phyloP scores from a whole-genome alignment of 2,113 vertebrate species.

The Ptychochromis oligacanthus region DNA sequence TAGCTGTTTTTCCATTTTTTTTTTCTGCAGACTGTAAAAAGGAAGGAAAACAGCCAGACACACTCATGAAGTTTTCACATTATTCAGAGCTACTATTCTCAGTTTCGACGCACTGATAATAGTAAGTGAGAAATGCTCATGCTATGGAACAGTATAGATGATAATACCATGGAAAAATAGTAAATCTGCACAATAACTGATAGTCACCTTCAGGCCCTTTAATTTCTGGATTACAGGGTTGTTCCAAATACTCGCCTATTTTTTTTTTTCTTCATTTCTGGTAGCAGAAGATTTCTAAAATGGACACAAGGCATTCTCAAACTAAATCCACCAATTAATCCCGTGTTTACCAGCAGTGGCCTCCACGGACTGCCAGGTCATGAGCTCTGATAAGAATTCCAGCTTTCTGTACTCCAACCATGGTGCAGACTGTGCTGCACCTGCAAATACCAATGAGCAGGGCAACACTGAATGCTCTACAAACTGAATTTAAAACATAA shows the following conservation, averaged over 20 bases:
- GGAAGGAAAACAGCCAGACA: background rate
- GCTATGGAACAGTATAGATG: background rate
- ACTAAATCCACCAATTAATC: constrained; percentile 35
- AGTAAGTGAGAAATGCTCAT: background rate
- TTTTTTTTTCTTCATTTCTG: background rate
- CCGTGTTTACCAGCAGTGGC: constrained; percentile 25
- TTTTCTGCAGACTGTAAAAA: background rate
- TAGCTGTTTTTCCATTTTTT: background rate
- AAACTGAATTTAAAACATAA: constrained; percentile 17
- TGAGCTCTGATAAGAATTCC: constrained; percentile 25
- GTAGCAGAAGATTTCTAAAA: constrained; percentile 1
- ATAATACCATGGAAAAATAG: background rate
- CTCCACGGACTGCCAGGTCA: constrained; percentile 35
- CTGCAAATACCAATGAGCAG: constrained; percentile 36
- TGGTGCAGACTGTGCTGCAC: constrained; percentile 1
- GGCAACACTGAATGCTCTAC: background rate
- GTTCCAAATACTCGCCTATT: background rate
- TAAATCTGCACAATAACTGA: background rate
- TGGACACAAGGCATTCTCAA: constrained; percentile 24
- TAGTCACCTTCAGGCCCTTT: background rate
- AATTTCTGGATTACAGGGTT: background rate
- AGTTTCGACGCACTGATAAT: background rate
- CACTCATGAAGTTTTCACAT: too few relatives aligned
- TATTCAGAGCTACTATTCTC: background rate
- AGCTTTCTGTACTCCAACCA: constrained; percentile 38